Conservation (phyloP, 2,113 vertebrate species). For the Apaloderma vittatum region DNA sequence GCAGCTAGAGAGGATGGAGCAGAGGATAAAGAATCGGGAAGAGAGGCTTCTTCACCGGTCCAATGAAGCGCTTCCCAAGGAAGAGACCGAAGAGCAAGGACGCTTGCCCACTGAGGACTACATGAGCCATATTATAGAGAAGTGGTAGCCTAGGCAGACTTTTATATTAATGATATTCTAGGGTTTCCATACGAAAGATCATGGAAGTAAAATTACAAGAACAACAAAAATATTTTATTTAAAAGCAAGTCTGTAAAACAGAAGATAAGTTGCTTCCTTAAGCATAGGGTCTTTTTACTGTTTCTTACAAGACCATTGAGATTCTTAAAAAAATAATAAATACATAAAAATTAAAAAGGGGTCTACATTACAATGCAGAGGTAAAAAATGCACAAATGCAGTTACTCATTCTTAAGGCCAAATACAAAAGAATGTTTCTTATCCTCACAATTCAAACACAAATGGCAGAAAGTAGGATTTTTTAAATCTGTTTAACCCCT, state of each 20-base stretch:
- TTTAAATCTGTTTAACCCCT: not conserved
- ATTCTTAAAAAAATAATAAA: constrained; percentile 64
- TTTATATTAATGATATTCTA: constrained; percentile 66
- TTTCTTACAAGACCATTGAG: constrained; percentile 66
- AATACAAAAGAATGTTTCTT: constrained; percentile 36
- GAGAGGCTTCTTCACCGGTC: constrained; percentile 86
- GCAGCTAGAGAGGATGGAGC: constrained; percentile 93
- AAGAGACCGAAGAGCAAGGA: constrained; percentile 84
- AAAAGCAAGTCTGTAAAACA: constrained; percentile 49
- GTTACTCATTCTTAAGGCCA: not conserved
- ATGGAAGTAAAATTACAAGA: constrained; percentile 32
- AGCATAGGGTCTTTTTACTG: constrained; percentile 59
- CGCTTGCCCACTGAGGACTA: constrained; percentile 97
- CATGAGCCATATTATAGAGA: constrained; percentile 99
- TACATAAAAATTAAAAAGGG: constrained; percentile 45
- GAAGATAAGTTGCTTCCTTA: constrained; percentile 50
- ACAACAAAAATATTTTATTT: constrained; percentile 29
- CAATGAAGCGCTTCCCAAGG: constrained; percentile 82
- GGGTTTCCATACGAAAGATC: constrained; percentile 58
- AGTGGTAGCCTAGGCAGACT: constrained; percentile 89
- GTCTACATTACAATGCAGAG: constrained; percentile 23
- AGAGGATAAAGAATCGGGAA: constrained; percentile 89
- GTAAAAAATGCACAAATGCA: constrained; percentile 47
- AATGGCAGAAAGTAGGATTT: not conserved
- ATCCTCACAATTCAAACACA: constrained; percentile 24